Evolutionary conservation across 2,888 invertebrate species (phyloP).

Genomic region (Tenthredo notha): DNA sequence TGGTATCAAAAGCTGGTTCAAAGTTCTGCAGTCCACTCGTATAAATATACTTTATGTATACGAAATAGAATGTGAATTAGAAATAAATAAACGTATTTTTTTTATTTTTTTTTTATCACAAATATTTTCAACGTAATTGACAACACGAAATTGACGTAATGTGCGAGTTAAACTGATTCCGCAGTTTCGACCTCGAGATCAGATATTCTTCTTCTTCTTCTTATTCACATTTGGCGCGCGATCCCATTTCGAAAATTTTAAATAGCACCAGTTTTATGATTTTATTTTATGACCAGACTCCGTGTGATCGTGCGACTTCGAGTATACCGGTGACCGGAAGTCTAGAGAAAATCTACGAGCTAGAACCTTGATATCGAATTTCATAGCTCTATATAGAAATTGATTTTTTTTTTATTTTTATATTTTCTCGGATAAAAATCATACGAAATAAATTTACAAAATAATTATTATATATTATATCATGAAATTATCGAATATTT

Average conservation of each 20-base stretch:
- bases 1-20: too few relatives aligned
- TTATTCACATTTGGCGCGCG: neutral
- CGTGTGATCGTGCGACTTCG: neutral
- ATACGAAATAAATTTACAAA: too few relatives aligned
- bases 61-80: too few relatives aligned
- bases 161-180: neutral
- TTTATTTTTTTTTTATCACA: too few relatives aligned
- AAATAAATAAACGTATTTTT: too few relatives aligned
- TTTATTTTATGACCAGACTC: constrained; percentile 45
- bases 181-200: neutral
- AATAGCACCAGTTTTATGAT: constrained; percentile 50
- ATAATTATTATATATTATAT: too few relatives aligned
- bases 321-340: constrained; percentile 43
- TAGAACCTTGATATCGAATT: constrained; percentile 16
- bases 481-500: too few relatives aligned
- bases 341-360: constrained; percentile 9
- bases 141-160: neutral
- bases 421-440: neutral
- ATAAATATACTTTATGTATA: too few relatives aligned
- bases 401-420: neutral
- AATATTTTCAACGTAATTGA: too few relatives aligned
- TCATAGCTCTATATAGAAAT: neutral
- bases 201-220: neutral
- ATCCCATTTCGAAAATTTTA: constrained; percentile 37
- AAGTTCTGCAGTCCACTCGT: too few relatives aligned